Base-by-base conservation (phyloP, 1,140 invertebrate species). In the Caenorhabditis remanei region DNA sequence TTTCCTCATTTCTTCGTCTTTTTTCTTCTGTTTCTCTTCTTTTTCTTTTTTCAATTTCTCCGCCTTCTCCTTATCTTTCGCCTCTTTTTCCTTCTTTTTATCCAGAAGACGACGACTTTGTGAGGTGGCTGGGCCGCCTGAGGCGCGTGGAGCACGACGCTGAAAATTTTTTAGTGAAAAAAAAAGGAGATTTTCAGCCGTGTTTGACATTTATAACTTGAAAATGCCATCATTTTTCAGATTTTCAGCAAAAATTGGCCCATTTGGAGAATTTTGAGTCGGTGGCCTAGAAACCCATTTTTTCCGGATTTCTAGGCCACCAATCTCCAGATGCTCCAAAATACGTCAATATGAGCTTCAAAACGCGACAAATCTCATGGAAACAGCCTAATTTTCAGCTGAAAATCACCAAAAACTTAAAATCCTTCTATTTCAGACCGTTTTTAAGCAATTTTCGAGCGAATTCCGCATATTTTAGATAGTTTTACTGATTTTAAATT, bases 1-100 rank as follows among this genome's bases (percentile, higher is more conserved):
- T 50, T 79, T 79, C 46, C 40, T 40, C n/a, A 13, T 2, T 24
- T 79, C 53, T 24, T 79, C 71, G n/a, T 79, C 71, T 50, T 79
- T 48, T 50, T 79, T 46, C 21, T 79, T 79, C 46, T 79, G 19
- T 14, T 79, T 79, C 40, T 79, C 53, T 46, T 79, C 71, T 9
- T 53, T 3, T 13, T 43, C 21, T 24, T 79, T 46, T n/a, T 50
- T 79, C 13, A 53, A 46, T 11, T 50, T 50, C 24, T 8, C 19
- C n/a, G 50, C 71, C 40, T 79, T 79, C 40, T 79, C 71, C 32
- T 32, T 32, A 32, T 32, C 32, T 32, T 32, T 32, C 32, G 32
- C 19, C n/a, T 79, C 71, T n/a, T 79, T 79, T n/a, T 79, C 71
- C 46, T 79, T 79, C 71, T 79, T 48, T 50, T 79, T 79, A 1